phyloP scores from a whole-genome alignment of 2,888 invertebrate species.

The Melipona bicolor region DNA sequence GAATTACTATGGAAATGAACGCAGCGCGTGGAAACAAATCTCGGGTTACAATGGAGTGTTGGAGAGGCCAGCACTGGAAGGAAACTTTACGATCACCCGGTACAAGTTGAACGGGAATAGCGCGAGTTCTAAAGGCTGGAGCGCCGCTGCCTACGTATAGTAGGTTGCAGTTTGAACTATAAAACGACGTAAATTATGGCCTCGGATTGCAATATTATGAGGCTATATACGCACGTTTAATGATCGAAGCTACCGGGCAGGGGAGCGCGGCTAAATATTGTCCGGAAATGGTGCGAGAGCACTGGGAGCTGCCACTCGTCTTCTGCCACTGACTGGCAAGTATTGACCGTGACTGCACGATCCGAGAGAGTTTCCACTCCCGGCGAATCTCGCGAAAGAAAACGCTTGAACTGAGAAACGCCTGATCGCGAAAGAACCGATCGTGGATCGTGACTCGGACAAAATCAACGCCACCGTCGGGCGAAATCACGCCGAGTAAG shows the following conservation, averaged over 20 bases:
- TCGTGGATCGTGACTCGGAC: constrained; percentile 11
- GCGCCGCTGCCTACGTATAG: constrained; percentile 74
- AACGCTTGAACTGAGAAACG: constrained; percentile 13
- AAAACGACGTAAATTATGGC: constrained; percentile 84
- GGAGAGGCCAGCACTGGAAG: constrained; percentile 42
- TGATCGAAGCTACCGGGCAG: constrained; percentile 83
- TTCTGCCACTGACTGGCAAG: constrained; percentile 65
- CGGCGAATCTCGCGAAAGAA: constrained; percentile 34
- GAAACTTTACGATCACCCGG: constrained; percentile 81
- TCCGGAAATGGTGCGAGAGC: constrained; percentile 76
- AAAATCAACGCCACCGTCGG: constrained; percentile 45
- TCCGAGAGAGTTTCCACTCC: constrained; percentile 17
- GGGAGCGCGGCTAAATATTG: constrained; percentile 79
- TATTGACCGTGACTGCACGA: constrained; percentile 67
- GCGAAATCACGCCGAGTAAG: constrained; percentile 60
- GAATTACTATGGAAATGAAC: constrained; percentile 47
- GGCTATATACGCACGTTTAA: constrained; percentile 84
- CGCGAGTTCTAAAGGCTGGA: constrained; percentile 79
- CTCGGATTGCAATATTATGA: constrained; percentile 84
- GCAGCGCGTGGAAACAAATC: constrained; percentile 33
- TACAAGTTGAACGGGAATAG: constrained; percentile 81
- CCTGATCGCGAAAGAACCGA: not conserved
- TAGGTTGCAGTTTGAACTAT: constrained; percentile 84
- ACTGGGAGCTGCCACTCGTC: constrained; percentile 55
- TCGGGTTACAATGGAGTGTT: constrained; percentile 6